Percentiles rank a stretch among this genome's conserved stretches.
Conservation (phyloP, 2,797 vertebrate species). For the Gephyroberyx darwinii region DNA sequence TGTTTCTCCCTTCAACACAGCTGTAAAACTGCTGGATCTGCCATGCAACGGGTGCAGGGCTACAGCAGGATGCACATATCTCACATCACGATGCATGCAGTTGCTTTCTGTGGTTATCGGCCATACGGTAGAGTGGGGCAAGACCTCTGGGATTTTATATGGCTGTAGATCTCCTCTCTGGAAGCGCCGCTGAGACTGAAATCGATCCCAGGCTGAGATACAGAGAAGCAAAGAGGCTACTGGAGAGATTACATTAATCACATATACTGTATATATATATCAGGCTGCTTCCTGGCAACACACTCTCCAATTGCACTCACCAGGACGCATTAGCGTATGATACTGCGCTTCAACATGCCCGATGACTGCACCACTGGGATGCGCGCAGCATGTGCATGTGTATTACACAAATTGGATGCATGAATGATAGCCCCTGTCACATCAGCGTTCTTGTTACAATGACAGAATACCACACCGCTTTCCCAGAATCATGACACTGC, state of each 20-base stretch:
- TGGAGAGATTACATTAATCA: constrained; percentile 47
- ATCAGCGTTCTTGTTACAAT: not conserved
- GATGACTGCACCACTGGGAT: not conserved
- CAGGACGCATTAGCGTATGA: constrained; percentile 6
- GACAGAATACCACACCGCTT: not conserved
- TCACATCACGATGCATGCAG: not conserved
- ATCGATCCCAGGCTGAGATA: constrained; percentile 45
- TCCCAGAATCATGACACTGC: not conserved
- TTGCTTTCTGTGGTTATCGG: constrained; percentile 20
- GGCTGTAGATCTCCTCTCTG: constrained; percentile 32
- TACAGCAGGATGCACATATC: constrained; percentile 1
- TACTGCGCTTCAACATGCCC: not conserved
- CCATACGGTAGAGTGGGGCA: constrained; percentile 15
- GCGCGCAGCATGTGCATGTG: not conserved
- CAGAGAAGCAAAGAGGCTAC: constrained; percentile 10
- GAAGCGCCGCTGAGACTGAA: constrained; percentile 38
- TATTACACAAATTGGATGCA: not conserved
- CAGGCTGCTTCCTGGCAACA: constrained; percentile 47
- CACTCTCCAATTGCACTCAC: constrained; percentile 4
- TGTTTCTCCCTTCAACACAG: not conserved
- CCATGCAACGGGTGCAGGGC: not conserved
- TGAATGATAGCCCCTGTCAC: not conserved
- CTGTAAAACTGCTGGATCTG: constrained; percentile 2
- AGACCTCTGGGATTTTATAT: constrained; percentile 22
- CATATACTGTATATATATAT: not conserved